phyloP scores from a whole-genome alignment of 2,888 invertebrate genomes.

The Charanyca ferruginea region DNA sequence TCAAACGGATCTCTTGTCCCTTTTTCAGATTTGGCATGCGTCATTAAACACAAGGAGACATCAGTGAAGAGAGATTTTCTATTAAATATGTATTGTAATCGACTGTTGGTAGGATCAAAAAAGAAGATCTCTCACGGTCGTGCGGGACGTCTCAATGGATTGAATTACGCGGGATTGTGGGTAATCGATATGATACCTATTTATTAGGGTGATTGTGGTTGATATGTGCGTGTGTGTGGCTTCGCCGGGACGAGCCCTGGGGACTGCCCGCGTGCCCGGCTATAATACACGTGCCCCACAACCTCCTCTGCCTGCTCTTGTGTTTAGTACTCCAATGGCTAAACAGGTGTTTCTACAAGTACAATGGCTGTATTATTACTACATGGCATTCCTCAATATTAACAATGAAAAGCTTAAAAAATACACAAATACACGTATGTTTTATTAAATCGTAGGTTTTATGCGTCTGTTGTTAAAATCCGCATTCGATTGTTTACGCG shows the following conservation, averaged over 20 bases:
- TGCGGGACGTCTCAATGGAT: conserved; percentile 55
- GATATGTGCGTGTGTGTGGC: conserved; percentile 27
- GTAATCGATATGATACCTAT: conserved; percentile 64
- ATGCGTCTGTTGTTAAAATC: not conserved
- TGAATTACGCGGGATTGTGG: conserved; percentile 57
- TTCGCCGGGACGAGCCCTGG: conserved; percentile 31
- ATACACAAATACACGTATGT: not conserved
- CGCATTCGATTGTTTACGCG: not conserved
- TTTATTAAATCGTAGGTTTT: not conserved
- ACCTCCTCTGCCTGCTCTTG: not conserved
- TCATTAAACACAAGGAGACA: conserved; percentile 53
- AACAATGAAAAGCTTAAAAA: not conserved
- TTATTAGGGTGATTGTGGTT: conserved; percentile 55
- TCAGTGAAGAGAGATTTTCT: conserved; percentile 52
- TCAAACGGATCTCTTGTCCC: conserved; percentile 28
- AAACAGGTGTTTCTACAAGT: conserved; percentile 12
- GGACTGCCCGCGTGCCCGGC: conserved; percentile 47
- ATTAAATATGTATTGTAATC: conserved; percentile 58
- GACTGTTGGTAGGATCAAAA: conserved; percentile 45
- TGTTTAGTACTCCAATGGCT: conserved; percentile 6
- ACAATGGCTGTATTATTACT: not conserved
- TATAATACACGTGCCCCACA: conserved; percentile 45
- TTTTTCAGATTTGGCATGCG: conserved; percentile 52
- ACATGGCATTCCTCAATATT: not conserved
- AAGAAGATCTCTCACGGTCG: conserved; percentile 41